Percentiles rank a stretch among this genome's conserved stretches.
Conservation (phyloP, 2,888 invertebrate genomes). For the Hypercompe scribonia region DNA sequence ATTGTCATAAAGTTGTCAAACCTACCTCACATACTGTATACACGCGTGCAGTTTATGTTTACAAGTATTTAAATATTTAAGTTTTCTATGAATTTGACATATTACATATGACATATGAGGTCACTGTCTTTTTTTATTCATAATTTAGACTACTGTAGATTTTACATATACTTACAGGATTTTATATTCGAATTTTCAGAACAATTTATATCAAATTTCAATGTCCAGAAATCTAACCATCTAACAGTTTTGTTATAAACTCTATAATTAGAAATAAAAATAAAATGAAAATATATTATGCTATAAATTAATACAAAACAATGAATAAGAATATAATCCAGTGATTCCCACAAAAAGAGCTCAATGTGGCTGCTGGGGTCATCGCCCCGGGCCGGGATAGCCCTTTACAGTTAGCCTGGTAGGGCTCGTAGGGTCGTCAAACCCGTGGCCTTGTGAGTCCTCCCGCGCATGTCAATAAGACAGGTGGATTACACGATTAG, state of each 20-base stretch:
- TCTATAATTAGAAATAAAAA: background rate
- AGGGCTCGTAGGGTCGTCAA: constrained; percentile 49
- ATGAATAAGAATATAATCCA: constrained; percentile 32
- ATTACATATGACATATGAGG: too few relatives aligned
- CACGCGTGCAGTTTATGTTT: too few relatives aligned
- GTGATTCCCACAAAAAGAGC: constrained; percentile 35
- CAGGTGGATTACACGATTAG: constrained; percentile 41
- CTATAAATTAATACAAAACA: constrained; percentile 13
- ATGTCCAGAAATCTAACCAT: background rate
- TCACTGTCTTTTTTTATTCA: background rate
- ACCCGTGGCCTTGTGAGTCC: constrained; percentile 50
- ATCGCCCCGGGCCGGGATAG: constrained; percentile 49
- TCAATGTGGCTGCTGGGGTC: constrained; percentile 36
- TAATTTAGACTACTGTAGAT: background rate
- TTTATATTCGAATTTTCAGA: background rate
- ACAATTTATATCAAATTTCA: background rate
- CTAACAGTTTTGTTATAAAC: background rate
- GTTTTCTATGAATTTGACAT: too few relatives aligned
- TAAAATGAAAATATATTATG: background rate
- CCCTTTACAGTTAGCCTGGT: constrained; percentile 48
- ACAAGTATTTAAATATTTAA: too few relatives aligned
- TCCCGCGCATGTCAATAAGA: constrained; percentile 52
- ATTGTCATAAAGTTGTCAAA: background rate
- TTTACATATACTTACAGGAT: too few relatives aligned
- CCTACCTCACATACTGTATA: too few relatives aligned